Evolutionary conservation across 1,140 invertebrate species (phyloP).

Genomic region (Macrobrachium rosenbergii): DNA sequence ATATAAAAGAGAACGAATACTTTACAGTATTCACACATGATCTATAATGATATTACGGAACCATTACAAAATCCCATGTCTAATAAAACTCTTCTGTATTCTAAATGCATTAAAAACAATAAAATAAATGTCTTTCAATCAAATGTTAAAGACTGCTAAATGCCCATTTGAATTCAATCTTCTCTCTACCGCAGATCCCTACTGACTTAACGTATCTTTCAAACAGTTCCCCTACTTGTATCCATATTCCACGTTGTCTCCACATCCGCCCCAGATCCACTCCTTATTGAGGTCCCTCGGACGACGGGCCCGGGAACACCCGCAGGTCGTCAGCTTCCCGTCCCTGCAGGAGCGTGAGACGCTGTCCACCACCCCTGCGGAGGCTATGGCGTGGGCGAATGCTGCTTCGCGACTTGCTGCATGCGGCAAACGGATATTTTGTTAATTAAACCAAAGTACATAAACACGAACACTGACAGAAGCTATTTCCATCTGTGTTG

Average conservation of each 20-base stretch:
- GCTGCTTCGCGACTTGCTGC: conserved; percentile 91
- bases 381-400: conserved; percentile 89
- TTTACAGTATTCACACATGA: too few species aligned
- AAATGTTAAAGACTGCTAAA: too few species aligned
- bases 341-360: conserved; percentile 90
- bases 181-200: neutral
- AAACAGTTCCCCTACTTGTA: conserved; percentile 81
- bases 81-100: too few species aligned
- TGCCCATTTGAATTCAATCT: neutral
- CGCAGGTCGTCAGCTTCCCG: conserved; percentile 88
- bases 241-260: conserved; percentile 94
- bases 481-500: too few species aligned
- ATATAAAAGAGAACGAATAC: too few species aligned
- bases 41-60: too few species aligned
- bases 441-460: too few species aligned
- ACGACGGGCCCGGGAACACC: conserved; percentile 84
- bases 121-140: too few species aligned
- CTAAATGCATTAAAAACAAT: too few species aligned
- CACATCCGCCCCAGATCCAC: conserved; percentile 98
- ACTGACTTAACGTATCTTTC: neutral
- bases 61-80: too few species aligned
- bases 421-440: conserved; percentile 61
- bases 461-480: too few species aligned
- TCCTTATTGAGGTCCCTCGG: conserved; percentile 86
- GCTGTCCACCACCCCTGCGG: conserved; percentile 89